Evolutionary conservation across 1,140 invertebrate genomes (phyloP).

Genomic region (Panonychus citri): DNA sequence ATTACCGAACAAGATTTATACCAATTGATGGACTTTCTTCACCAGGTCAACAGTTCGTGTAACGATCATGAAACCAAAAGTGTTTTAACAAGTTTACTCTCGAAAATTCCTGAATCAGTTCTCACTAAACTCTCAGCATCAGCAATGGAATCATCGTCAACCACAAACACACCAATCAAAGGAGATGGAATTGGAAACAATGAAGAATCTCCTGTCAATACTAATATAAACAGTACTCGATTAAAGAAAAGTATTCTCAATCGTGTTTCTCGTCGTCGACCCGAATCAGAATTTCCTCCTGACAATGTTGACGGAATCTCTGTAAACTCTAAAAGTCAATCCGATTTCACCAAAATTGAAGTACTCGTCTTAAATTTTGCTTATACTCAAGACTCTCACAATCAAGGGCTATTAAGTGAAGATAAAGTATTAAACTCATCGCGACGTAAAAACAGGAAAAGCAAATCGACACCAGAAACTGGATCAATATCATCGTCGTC

Average conservation of each 20-base stretch:
- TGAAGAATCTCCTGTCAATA: not conserved
- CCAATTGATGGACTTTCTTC: constrained; percentile 28
- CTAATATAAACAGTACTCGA: no score
- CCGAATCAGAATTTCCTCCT: not conserved
- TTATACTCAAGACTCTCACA: constrained; percentile 29
- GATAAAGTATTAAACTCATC: constrained; percentile 33
- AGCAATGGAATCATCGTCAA: not conserved
- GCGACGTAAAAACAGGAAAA: constrained; percentile 12
- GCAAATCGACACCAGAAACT: no score
- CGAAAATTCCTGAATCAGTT: not conserved
- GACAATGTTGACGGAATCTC: not conserved
- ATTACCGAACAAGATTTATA: constrained; percentile 41
- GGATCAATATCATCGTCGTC: no score
- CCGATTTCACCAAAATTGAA: constrained; percentile 20
- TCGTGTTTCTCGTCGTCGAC: not conserved
- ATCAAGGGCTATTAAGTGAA: constrained; percentile 42
- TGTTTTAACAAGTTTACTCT: not conserved
- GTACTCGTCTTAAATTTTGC: constrained; percentile 41
- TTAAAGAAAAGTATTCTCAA: not conserved
- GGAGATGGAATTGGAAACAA: not conserved
- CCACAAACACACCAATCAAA: no score
- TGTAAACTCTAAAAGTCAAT: not conserved
- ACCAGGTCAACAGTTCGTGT: not conserved
- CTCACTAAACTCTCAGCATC: not conserved
- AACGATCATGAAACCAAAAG: not conserved